Base-by-base conservation (phyloP, 2,888 invertebrate species). In the Oscheius sp. region DNA sequence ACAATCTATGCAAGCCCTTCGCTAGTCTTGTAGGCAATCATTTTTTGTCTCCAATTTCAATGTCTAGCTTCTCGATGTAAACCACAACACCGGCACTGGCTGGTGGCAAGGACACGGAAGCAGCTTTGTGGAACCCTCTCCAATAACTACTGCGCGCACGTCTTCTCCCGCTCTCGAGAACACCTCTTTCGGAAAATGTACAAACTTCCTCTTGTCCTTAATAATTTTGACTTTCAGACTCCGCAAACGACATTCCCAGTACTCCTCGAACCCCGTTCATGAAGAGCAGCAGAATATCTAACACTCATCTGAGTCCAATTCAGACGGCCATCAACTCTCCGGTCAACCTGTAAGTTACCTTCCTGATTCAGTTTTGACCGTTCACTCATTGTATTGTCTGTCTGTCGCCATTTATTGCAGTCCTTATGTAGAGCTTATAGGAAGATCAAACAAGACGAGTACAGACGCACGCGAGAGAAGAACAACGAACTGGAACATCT, bases 51-150 rank as follows among this genome's bases (percentile, higher is more conserved):
- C 32, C 51, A 2, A 11, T 4, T 37, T 51, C 13, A 13, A 7
- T 1, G 9, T 68, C 1, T 29, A 68, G 68, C 55, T 68, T 2
- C 35, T 9, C 29, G 55, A 68, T 29, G 68, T 68, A 2, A 68
- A 68, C 53, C 42, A 42, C 42, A 55, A 21, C 42, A 33, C 7
- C 10, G 42, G n/a, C 11, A 4, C 13, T 3, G 35, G 55, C 4
- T 68, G 68, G 68, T 68, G 68, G 68, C 68, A 68, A 53, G 68
- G 68, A 55, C 68, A 68, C 33, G 68, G 68, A 21, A 50, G 5
- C 5, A n/a, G 21, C 4, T n/a, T 2, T 7, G 10, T 32, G 21
- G 7, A 7, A 2, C 11, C 35, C 37, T 35, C 55, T 35, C 53
- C 68, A 13, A 13, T 35, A 60, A 35, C 59, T 2, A 7, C 32